Conservation (phyloP, 2,888 invertebrate genomes). For the Homarus gammarus region DNA sequence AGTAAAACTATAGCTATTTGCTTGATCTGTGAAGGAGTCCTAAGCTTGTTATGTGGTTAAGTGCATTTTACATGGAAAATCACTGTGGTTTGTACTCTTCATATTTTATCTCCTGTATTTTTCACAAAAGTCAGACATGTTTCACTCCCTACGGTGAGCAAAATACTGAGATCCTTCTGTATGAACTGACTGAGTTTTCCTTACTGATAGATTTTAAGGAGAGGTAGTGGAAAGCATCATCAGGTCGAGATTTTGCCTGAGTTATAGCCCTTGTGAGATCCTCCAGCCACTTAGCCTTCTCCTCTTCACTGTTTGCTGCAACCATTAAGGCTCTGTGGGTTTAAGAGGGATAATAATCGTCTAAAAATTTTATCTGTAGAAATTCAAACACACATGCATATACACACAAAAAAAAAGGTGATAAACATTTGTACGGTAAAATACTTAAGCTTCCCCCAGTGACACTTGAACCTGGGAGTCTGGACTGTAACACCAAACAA, state of each 20-base stretch:
- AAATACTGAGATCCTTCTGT: no score
- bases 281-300: conserved; percentile 92
- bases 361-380: neutral
- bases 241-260: conserved; percentile 81
- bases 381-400: neutral
- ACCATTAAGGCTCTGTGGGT: conserved; percentile 87
- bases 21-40: no score
- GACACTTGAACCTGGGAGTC: no score
- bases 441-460: no score
- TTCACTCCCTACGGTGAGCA: no score
- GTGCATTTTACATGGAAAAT: no score
- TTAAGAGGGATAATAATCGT: neutral
- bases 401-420: neutral
- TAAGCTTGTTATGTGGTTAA: no score
- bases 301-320: conserved; percentile 91
- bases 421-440: neutral
- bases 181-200: conserved; percentile 77
- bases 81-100: no score
- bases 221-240: conserved; percentile 81
- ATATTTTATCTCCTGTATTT: no score
- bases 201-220: conserved; percentile 85
- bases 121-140: no score
- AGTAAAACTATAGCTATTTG: no score
- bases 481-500: no score
- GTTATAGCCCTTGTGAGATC: conserved; percentile 83